Percentiles rank a stretch among this genome's conserved stretches.
Evolutionary conservation across 2,888 invertebrate genomes (phyloP).

Genomic region (Orthosia cruda): DNA sequence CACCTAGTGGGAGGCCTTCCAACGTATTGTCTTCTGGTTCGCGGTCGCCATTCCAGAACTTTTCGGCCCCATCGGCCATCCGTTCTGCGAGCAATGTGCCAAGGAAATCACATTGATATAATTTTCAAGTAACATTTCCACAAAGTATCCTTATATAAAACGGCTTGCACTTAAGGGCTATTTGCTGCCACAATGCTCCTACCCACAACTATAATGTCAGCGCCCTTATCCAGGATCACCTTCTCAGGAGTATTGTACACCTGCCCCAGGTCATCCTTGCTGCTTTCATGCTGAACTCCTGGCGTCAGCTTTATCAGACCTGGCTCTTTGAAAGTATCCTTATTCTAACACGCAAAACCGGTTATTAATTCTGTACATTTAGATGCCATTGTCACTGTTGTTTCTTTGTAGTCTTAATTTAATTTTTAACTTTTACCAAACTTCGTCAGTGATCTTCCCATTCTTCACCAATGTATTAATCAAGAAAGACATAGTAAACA

Average conservation of each 20-base stretch:
- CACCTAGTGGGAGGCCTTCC: too few relatives aligned
- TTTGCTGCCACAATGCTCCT: constrained; percentile 95
- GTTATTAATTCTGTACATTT: constrained; percentile 94
- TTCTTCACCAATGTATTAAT: constrained; percentile 92
- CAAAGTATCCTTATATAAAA: constrained; percentile 94
- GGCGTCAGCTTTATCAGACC: constrained; percentile 98
- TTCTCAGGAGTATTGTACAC: constrained; percentile 96
- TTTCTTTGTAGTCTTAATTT: too few relatives aligned
- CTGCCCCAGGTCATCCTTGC: constrained; percentile 95
- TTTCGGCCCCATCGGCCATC: too few relatives aligned
- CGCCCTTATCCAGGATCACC: constrained; percentile 95
- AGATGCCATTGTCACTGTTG: constrained; percentile 94
- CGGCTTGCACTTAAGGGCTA: constrained; percentile 93
- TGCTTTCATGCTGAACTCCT: constrained; percentile 95
- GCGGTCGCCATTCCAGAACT: too few relatives aligned
- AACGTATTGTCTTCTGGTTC: too few relatives aligned
- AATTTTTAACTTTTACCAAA: too few relatives aligned
- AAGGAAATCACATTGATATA: too few relatives aligned
- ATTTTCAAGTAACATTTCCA: constrained; percentile 91
- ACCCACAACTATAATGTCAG: constrained; percentile 98
- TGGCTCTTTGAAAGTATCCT: constrained; percentile 93
- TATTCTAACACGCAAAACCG: constrained; percentile 97
- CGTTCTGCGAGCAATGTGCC: too few relatives aligned
- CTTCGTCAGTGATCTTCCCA: constrained; percentile 85
- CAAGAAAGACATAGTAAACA: constrained; percentile 94